These are phyloP conservation scores for Mus pahari DNA, from an alignment of 2,113 vertebrate species.

Conservation along the genomic window DNA sequence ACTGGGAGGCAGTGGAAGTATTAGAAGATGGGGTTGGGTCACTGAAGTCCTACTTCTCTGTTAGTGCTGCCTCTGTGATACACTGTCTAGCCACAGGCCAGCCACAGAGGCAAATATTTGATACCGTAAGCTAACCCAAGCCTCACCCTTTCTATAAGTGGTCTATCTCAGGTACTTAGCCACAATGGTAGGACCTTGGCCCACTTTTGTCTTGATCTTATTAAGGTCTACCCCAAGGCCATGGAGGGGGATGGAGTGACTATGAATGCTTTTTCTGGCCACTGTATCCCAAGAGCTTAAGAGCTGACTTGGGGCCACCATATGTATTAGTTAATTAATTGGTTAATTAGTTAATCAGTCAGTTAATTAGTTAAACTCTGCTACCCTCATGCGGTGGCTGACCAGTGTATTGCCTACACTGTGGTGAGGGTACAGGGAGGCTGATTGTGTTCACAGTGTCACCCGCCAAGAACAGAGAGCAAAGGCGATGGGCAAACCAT, in stretches of 20 bases:
- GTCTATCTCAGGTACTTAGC: not conserved
- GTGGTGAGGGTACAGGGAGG: not conserved
- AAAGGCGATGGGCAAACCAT: not conserved
- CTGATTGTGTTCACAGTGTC: not conserved
- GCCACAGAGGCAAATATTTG: not conserved
- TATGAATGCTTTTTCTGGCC: not conserved
- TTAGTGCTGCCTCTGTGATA: too few species aligned
- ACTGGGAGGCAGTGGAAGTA: not conserved
- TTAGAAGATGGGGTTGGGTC: not conserved
- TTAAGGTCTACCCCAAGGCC: not conserved
- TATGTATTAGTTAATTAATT: not conserved
- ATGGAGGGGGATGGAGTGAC: not conserved
- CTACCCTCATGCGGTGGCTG: not conserved
- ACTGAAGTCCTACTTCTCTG: not conserved
- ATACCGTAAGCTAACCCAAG: not conserved
- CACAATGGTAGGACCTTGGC: not conserved
- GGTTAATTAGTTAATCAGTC: not conserved
- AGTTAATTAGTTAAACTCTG: not conserved
- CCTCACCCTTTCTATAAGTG: not conserved
- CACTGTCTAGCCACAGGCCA: not conserved
- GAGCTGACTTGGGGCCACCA: not conserved
- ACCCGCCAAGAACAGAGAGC: not conserved
- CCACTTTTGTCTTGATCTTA: not conserved
- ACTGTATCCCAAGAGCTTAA: not conserved
- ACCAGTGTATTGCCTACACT: not conserved